Evolutionary conservation across 2,888 invertebrate genomes (phyloP).

Genomic region (Erpobdella octoculata): DNA sequence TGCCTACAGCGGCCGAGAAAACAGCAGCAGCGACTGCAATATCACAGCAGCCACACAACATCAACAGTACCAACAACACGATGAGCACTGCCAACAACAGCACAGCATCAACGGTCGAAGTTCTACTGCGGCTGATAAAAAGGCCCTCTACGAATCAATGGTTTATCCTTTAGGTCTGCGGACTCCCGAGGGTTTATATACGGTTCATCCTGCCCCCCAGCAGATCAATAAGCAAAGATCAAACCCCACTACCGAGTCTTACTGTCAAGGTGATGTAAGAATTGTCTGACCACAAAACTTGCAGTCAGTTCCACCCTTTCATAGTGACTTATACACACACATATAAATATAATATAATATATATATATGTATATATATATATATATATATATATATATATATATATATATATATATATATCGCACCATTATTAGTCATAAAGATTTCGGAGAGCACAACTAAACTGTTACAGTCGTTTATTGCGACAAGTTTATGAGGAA

Average conservation of each 20-base stretch:
- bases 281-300: neutral
- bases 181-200: constrained; percentile 20
- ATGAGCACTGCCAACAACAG: neutral
- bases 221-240: neutral
- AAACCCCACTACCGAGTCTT: neutral
- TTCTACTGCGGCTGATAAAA: neutral
- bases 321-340: too few species aligned
- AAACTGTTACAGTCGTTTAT: too few species aligned
- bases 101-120: neutral
- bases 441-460: too few species aligned
- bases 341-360: too few species aligned
- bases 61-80: neutral
- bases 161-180: constrained; percentile 23
- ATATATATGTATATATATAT: too few species aligned
- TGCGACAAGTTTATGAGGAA: too few species aligned
- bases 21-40: neutral
- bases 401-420: too few species aligned
- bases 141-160: constrained; percentile 18
- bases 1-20: neutral
- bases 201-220: neutral
- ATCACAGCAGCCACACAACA: neutral
- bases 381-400: too few species aligned
- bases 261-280: neutral
- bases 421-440: too few species aligned
- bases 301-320: neutral